Evolutionary conservation across 1,140 invertebrate genomes (phyloP), one percentile per base, ranked within the genome.

Genomic region (Eriocheir sinensis): DNA sequence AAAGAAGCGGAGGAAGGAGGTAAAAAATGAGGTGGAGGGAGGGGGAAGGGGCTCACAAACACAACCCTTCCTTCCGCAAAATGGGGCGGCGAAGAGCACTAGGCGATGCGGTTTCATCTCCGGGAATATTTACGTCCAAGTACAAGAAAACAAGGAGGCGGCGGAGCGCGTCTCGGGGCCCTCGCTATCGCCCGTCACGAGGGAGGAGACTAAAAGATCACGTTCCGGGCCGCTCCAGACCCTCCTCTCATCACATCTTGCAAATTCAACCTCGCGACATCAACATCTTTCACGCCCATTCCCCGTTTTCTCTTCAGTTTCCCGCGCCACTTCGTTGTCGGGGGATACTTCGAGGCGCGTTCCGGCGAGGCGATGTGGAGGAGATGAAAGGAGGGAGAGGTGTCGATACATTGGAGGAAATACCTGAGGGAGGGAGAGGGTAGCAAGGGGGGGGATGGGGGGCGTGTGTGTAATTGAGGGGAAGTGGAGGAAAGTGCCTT

Each of bases 401-500:
- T 72, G n/a, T 72, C 60, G n/a, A 72, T 72, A 72, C n/a, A 72
- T 72, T 21, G 60, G 60, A 72, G 60, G 60, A 21, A 72, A 72
- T 72, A 72, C 60, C n/a, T 27, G 60, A 72, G 60, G 60, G 21
- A 53, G 48, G 48, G 48, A 53, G 48, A 53, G 48, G 21, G n/a
- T n/a, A n/a, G n/a, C 21, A 21, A 21, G 21, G 48, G 48, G 48
- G 21, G 21, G 60, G 60, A 72, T n/a, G 60, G 60, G n/a, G 60
- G 60, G 27, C 21, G 60, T 8, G 60, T 72, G 60, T 72, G 60
- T 72, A 72, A 72, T 72, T 72, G 60, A 72, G 60, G 60, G 60
- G 60, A 72, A 72, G 60, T 4, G 60, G 60, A 72, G 60, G 60
- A 72, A 72, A 72, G 60, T 72, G 60, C 60, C 60, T 72, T 72